Base-by-base conservation (phyloP, 2,113 vertebrate species). In the Anoura caudifer region DNA sequence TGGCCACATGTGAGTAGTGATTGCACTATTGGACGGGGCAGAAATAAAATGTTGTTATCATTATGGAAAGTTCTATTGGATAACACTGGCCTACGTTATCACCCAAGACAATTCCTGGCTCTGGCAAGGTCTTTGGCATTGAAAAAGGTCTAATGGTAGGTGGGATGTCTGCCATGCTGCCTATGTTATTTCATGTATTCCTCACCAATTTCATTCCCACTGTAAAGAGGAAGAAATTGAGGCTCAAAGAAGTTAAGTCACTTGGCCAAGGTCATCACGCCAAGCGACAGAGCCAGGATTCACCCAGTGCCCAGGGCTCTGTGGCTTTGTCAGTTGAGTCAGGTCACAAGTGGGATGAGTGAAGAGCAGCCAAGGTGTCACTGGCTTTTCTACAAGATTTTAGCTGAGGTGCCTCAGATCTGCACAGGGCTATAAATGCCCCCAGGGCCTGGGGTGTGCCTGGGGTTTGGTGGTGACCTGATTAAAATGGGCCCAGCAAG, bases 221-320 rank as follows among this genome's bases (percentile, higher is more conserved):
- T 81, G 47, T 45, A 93, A 93, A 95, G 36, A 86, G 22, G 86
- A 91, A 36, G 52, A 70, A 61, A 82, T 45, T 45, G 50, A 95
- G 80, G 47, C 36, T 76, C 69, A 52, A 41, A 75, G 63, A 87
- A 79, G 61, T 63, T 63, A 15, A 75, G n/a, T 73, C 45, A 36
- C 72, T 36, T 93, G 69, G 12, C 47, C 45, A 50, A 50, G 5
- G 31, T 61, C 28, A 14, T 59, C 22, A 67, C 43, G 36, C 47
- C 67, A 47, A n/a, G 36, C 7, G n/a, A 67, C 17, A 16, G 69
- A 56, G 6, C 31, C 56, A 31, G 54, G 80, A 38, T 45, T 63
- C 33, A 52, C 10, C 20, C n/a, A 33, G n/a, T 28, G 11, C 14
- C 22, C 50, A 73, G 77, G 52, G 6, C 56, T 82, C 47, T 63